These are phyloP conservation scores for Cryptoprocta ferox DNA, from an alignment of 2,797 vertebrate genomes.

Conservation along the genomic window DNA sequence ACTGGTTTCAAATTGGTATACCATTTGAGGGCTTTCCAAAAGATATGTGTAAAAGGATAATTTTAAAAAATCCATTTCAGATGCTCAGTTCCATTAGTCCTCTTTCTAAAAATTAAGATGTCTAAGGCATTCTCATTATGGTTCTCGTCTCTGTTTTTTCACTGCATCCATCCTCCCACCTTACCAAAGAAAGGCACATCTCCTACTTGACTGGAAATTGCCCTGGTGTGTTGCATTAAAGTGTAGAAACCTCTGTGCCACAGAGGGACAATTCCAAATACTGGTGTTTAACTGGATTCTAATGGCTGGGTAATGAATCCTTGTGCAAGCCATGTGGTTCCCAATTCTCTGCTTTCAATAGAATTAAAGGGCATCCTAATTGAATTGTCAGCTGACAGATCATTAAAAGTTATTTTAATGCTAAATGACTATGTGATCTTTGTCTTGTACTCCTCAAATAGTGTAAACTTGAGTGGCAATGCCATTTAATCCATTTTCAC, in stretches of 20 bases:
- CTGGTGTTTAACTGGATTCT: neutral
- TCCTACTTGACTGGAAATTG: neutral
- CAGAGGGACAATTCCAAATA: neutral
- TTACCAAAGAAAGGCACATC: neutral
- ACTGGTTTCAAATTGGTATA: neutral
- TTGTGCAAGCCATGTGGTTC: neutral
- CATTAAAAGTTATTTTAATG: neutral
- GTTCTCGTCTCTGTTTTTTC: neutral
- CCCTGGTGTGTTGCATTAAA: neutral
- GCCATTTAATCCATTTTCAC: neutral
- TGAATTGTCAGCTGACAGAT: neutral
- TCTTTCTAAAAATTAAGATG: neutral
- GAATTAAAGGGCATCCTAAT: neutral
- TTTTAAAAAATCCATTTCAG: neutral
- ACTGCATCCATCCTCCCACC: neutral
- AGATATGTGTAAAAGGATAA: neutral
- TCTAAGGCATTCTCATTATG: neutral
- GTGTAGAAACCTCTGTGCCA: neutral
- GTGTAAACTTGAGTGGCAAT: neutral
- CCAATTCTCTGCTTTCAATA: conserved; percentile 42
- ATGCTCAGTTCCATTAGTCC: neutral
- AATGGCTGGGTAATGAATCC: neutral
- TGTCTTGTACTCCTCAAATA: neutral
- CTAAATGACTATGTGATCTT: neutral
- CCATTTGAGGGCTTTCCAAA: neutral